These are phyloP conservation scores for Mystacides longicornis DNA, from an alignment of 2,888 invertebrate species.

Conservation along the genomic window DNA sequence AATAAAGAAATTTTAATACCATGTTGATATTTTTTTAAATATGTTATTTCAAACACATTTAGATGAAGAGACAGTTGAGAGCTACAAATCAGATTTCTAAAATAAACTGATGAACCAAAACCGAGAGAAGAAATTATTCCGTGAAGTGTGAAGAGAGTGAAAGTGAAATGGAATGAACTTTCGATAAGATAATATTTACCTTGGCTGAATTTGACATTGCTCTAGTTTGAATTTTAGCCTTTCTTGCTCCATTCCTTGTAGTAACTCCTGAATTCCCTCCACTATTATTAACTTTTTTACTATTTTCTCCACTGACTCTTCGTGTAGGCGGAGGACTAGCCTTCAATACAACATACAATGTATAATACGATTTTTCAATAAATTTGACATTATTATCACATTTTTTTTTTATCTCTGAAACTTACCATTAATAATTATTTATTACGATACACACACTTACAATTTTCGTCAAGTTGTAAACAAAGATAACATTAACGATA, in stretches of 20 bases:
- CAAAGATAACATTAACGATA: neutral
- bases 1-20: no score
- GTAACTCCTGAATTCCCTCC: conserved; percentile 38
- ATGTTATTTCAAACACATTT: no score
- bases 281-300: conserved; percentile 33
- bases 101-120: conserved; percentile 15
- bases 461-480: neutral
- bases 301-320: conserved; percentile 32
- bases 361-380: neutral
- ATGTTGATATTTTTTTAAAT: no score
- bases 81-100: neutral
- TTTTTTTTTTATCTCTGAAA: neutral
- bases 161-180: neutral
- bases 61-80: no score
- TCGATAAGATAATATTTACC: conserved; percentile 31
- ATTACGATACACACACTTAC: neutral
- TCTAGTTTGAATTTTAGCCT: conserved; percentile 57
- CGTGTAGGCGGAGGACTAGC: conserved; percentile 36
- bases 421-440: neutral
- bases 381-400: neutral
- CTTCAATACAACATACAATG: conserved; percentile 25
- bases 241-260: conserved; percentile 54
- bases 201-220: conserved; percentile 50
- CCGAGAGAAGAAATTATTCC: conserved; percentile 3
- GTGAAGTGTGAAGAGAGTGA: neutral